Base-by-base conservation (phyloP, 2,888 invertebrate species). In the Melinaea marsaeus region DNA sequence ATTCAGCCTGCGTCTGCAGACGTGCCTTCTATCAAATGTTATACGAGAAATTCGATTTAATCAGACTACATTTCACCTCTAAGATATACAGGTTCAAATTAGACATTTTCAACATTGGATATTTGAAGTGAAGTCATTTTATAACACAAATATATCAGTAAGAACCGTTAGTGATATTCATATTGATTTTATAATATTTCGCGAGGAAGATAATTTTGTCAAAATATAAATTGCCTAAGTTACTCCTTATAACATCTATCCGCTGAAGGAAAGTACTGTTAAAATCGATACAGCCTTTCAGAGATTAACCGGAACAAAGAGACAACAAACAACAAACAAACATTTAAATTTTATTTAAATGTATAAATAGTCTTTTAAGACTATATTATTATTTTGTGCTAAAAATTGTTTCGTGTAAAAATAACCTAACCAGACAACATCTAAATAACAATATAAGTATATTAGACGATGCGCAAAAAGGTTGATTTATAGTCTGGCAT, bases 21-120 rank as follows among this genome's bases (percentile, higher is more conserved):
- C 70, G 70, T 71, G 72, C 68, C 75, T 78, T 77, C 77, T 75
- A 79, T 82, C 79, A 78, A 75, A 80, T 79, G 74, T 80, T 71
- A 70, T 61, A 67, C 60, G 71, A 70, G 71, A 74, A 73, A 69
- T 69, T 69, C 70, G 69, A 78, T 76, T 78, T 74, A 73, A 69
- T 72, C 67, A 67, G 68, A 69, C 55, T 60, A 54, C 47, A 62
- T 61, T 64, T 64, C 61, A 59, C 55, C 56, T 57, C n/a, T 32
- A 51, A 51, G 7, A 32, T 22, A 32, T 51, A 51, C 51, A 45
- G 33, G 7, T 32, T 32, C 57, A 57, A 58, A 34, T 33, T 34
- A 58, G 32, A 45, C 46, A 57, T 45, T 13, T 46, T 57, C 4
- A 37, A 57, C 22, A 9, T 13, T 13, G 32, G 6, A 51, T 51